Percentiles rank a stretch among this genome's conserved stretches.
These are phyloP conservation scores for Lordiphosa stackelbergi DNA, from an alignment of 1,140 invertebrate species.

Conservation along the genomic window DNA sequence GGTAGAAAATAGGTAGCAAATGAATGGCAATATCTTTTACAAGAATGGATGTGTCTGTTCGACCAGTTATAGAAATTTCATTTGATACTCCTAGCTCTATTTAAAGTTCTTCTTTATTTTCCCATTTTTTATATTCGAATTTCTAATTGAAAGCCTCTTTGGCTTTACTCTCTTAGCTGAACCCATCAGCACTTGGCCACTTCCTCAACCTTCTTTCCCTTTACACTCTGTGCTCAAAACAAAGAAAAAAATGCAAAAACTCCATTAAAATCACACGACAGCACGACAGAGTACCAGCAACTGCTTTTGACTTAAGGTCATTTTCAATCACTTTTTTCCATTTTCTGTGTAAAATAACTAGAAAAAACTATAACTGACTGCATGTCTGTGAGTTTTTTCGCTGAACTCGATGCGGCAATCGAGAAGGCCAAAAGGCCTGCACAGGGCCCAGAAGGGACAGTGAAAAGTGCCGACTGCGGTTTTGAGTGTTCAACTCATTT, in stretches of 20 bases:
- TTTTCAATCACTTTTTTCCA: slow-evolving; percentile 72
- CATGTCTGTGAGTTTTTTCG: slow-evolving; percentile 52
- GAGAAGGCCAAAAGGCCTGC: slow-evolving; percentile 11
- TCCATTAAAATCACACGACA: slow-evolving; percentile 60
- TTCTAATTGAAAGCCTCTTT: not conserved
- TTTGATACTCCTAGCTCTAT: not conserved
- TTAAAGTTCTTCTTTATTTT: too few species aligned
- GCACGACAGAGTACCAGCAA: slow-evolving; percentile 37
- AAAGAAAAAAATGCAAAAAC: slow-evolving; percentile 33
- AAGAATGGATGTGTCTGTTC: too few species aligned
- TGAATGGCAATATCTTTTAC: too few species aligned
- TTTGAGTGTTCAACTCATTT: slow-evolving; percentile 54
- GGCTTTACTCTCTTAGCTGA: not conserved
- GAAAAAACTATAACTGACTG: slow-evolving; percentile 52
- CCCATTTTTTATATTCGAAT: not conserved
- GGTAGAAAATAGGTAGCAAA: not conserved
- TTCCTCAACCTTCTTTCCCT: not conserved
- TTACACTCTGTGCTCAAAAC: slow-evolving; percentile 29
- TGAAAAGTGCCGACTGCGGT: slow-evolving; percentile 47
- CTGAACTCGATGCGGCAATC: slow-evolving; percentile 20
- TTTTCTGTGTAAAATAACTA: slow-evolving; percentile 50
- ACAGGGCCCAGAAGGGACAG: not conserved
- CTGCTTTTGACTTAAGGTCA: slow-evolving; percentile 71
- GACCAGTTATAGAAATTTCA: too few species aligned
- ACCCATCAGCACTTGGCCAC: not conserved